Evolutionary conservation across 2,113 vertebrate species (phyloP).

Genomic region (Chlorocebus sabaeus): DNA sequence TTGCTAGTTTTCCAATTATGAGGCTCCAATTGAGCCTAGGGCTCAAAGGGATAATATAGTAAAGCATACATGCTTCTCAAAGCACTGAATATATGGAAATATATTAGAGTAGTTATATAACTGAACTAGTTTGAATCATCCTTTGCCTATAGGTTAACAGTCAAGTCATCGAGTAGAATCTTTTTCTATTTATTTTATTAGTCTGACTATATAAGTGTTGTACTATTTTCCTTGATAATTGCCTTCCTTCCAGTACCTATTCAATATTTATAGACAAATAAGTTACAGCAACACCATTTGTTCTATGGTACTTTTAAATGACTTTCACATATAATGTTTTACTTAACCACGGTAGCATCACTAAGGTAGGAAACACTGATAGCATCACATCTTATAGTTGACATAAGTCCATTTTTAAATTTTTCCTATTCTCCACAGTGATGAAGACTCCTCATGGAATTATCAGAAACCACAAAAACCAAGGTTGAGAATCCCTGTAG

Average conservation of each 20-base stretch:
- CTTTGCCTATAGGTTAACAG: not conserved
- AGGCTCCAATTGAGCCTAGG: not conserved
- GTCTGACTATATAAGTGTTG: not conserved
- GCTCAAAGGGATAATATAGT: not conserved
- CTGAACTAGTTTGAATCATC: not conserved
- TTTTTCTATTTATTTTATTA: not conserved
- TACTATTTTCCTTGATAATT: not conserved
- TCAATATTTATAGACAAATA: not conserved
- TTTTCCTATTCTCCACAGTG: not conserved
- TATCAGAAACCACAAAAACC: not conserved
- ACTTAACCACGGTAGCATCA: not conserved
- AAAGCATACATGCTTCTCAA: not conserved
- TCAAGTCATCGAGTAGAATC: not conserved
- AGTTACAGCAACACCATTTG: not conserved
- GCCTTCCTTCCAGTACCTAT: not conserved
- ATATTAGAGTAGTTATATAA: not conserved
- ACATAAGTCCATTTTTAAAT: not conserved
- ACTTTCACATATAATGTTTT: not conserved
- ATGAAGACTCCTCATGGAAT: not conserved
- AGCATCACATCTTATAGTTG: not conserved
- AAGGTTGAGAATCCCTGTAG: not conserved
- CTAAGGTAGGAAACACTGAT: not conserved
- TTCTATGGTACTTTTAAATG: not conserved
- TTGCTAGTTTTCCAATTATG: not conserved
- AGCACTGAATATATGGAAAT: too few relatives aligned